Evolutionary conservation across 2,113 vertebrate genomes (phyloP).

Genomic region (Chascanopsetta lugubris): DNA sequence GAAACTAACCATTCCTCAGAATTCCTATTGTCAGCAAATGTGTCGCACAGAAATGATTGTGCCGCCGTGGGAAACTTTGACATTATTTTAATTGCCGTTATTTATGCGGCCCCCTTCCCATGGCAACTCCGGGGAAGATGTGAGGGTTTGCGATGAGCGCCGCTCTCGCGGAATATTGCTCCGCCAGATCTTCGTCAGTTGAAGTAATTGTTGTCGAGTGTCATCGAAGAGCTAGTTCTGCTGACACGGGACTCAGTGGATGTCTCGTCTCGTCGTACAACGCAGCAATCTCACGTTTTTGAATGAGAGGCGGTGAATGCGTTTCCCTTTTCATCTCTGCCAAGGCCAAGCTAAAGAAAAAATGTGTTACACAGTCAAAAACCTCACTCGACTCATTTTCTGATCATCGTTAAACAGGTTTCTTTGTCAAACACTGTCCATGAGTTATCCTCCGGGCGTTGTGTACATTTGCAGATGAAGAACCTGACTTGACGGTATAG

Average conservation of each 20-base stretch:
- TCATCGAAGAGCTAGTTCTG: slow-evolving; percentile 44
- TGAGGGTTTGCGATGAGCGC: slow-evolving; percentile 15
- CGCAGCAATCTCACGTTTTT: slow-evolving; percentile 16
- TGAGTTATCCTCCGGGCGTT: background rate
- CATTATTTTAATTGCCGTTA: slow-evolving; percentile 65
- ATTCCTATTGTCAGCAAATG: slow-evolving; percentile 62
- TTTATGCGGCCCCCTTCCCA: slow-evolving; percentile 32
- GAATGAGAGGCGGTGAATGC: background rate
- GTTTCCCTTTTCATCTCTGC: slow-evolving; percentile 26
- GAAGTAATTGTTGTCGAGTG: slow-evolving; percentile 38
- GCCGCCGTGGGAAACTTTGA: slow-evolving; percentile 24
- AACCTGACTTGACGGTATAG: too few relatives aligned
- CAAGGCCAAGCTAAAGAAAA: slow-evolving; percentile 40
- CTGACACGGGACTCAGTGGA: slow-evolving; percentile 36
- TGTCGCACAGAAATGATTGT: slow-evolving; percentile 37
- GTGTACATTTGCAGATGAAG: too few relatives aligned
- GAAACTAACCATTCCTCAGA: slow-evolving; percentile 33
- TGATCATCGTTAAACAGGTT: slow-evolving; percentile 8
- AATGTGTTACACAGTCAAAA: slow-evolving; percentile 16
- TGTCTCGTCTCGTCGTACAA: slow-evolving; percentile 34
- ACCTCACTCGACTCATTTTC: slow-evolving; percentile 19
- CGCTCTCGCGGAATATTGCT: slow-evolving; percentile 33
- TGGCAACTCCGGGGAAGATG: slow-evolving; percentile 42
- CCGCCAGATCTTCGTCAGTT: slow-evolving; percentile 54
- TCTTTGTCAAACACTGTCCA: background rate